Evolutionary conservation across 2,888 invertebrate species (phyloP), one percentile per base, ranked within the genome.

Genomic region (Drosophila buzzatii): DNA sequence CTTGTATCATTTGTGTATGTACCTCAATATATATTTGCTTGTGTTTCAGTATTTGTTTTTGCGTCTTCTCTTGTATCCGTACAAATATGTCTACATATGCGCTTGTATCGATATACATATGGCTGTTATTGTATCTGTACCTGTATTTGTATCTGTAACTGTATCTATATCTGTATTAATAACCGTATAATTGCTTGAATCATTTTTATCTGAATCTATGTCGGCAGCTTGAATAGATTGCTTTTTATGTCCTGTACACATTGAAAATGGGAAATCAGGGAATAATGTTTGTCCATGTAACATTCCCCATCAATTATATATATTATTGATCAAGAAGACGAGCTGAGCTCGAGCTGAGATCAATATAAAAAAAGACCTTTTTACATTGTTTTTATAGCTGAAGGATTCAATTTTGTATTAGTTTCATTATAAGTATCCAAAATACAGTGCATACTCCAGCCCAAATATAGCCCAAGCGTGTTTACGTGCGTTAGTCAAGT

Each of bases 151-250:
- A 16, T 45, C 16, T 8, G 16, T 27, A 16, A 27, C 27, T 31
- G 23, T 23, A 23, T 45, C 2, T 42, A 8, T 18, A 10, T 44
- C 0, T 27, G 23, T 45, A 18, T 23, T 23, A 3, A 23, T 16
- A 23, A 23, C 16, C 16, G 44, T 23, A 20, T 44, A 12, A 2
- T 16, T 47, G 47, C 27, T 27, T 31, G 12, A 10, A 49, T 31
- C 31, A 2, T 47, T 3, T 20, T 59, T 56, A 14, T 52, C 23
- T 62, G 23, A 16, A 45, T 3, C 45, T 45, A 14, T 16, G 56
- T 61, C 56, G 49, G 52, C 27, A 39, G 53, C 56, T 60, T 56
- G 61, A 52, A 35, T 64, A 59, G 62, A 81, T 73, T 81, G 62
- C 62, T 71, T 79, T 80, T 71, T 23, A 23, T 23, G 23, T 4